These are phyloP conservation scores for Gallinago jamesoni DNA, from an alignment of 2,113 vertebrate genomes.

Conservation along the genomic window DNA sequence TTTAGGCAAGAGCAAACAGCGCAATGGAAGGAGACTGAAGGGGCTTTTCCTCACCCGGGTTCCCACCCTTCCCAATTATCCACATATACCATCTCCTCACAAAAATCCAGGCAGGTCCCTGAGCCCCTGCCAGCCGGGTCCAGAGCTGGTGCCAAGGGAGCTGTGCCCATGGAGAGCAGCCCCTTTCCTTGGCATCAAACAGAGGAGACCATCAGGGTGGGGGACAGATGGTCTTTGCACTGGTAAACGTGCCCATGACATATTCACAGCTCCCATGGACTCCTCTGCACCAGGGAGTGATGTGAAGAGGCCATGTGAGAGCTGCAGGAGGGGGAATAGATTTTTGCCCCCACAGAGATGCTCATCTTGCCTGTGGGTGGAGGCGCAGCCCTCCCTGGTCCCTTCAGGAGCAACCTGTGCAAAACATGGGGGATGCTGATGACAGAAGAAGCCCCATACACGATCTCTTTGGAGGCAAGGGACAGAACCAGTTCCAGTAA, in stretches of 20 bases:
- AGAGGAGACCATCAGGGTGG: not conserved
- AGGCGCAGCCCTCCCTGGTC: not conserved
- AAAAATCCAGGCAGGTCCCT: not conserved
- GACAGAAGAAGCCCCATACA: not conserved
- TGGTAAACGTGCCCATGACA: not conserved
- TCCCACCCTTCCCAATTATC: not conserved
- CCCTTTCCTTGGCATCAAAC: not conserved
- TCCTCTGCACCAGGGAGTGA: not conserved
- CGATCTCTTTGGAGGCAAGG: not conserved
- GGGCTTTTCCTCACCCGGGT: not conserved
- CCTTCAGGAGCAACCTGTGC: not conserved
- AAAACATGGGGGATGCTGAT: not conserved
- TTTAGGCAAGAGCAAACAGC: not conserved
- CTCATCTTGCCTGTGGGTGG: not conserved
- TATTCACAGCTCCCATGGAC: not conserved
- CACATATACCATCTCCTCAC: not conserved
- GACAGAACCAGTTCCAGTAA: not conserved
- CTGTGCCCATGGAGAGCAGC: not conserved
- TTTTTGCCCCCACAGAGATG: accelerated
- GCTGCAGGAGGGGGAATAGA: not conserved
- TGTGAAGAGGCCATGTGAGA: accelerated
- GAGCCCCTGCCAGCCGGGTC: not conserved
- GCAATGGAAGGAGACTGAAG: not conserved
- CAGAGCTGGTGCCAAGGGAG: not conserved
- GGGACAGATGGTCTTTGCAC: not conserved